phyloP scores from a whole-genome alignment of 2,888 invertebrate genomes.

The Eristalinus aeneus region DNA sequence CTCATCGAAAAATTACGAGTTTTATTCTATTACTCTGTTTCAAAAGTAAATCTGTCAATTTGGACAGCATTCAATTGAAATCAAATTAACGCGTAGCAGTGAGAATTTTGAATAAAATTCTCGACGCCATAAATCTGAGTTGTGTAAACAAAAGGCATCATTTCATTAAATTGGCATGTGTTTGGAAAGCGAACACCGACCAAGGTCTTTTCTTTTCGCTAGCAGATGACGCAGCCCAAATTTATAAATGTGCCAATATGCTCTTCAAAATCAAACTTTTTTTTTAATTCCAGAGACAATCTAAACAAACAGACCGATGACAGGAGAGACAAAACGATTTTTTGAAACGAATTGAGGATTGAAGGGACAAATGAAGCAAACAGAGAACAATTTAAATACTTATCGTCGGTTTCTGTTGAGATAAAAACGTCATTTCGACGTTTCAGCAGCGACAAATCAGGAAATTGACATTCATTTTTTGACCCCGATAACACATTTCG shows the following conservation, averaged over 20 bases:
- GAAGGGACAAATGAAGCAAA: too few relatives aligned
- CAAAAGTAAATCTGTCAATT: background rate
- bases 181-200: background rate
- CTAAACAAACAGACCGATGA: background rate
- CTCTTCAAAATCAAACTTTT: background rate
- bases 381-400: too few relatives aligned
- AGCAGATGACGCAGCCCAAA: background rate
- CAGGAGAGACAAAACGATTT: background rate
- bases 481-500: too few relatives aligned
- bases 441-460: too few relatives aligned
- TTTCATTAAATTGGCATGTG: background rate
- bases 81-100: background rate
- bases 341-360: background rate
- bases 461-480: too few relatives aligned
- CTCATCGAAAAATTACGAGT: too few relatives aligned
- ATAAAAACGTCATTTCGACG: too few relatives aligned
- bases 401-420: too few relatives aligned
- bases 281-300: background rate
- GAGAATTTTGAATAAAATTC: background rate
- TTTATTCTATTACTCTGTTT: too few relatives aligned
- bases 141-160: background rate
- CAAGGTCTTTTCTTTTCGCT: background rate
- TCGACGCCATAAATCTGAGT: background rate
- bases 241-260: background rate
- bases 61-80: background rate